Evolutionary conservation across 2,113 vertebrate genomes (phyloP).

Genomic region (Parus major): DNA sequence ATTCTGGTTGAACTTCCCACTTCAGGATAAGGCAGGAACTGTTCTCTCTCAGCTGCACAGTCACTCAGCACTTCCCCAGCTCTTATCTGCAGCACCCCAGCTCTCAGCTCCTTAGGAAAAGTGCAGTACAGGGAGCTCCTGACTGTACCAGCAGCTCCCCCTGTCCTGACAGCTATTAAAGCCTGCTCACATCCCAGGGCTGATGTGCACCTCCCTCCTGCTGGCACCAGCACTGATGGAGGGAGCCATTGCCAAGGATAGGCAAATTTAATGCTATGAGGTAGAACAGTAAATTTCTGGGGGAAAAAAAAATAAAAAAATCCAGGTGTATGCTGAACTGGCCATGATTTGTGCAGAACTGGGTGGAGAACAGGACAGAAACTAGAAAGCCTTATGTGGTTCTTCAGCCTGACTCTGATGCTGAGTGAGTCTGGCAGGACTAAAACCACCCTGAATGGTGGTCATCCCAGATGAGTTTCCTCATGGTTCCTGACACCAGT

Average conservation of each 20-base stretch:
- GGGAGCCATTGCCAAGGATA: not conserved
- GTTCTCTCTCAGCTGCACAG: slow-evolving; percentile 52
- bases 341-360: not conserved
- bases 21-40: slow-evolving; percentile 54
- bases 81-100: not conserved
- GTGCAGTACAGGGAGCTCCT: slow-evolving; percentile 18
- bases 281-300: not conserved
- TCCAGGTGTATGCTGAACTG: not conserved
- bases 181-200: accelerated
- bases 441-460: not conserved
- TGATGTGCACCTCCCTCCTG: not conserved
- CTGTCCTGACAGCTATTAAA: not conserved
- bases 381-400: not conserved
- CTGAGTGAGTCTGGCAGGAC: not conserved
- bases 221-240: not conserved
- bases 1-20: slow-evolving; percentile 43
- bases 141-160: not conserved
- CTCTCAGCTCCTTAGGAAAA: slow-evolving; percentile 28
- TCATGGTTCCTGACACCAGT: not conserved
- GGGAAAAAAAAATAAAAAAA: not conserved
- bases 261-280: not conserved
- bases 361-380: not conserved
- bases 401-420: not conserved
- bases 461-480: not conserved
- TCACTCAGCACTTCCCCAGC: slow-evolving; percentile 34